Conservation (phyloP, 1,140 invertebrate species). For the Drosophila aff. region DNA sequence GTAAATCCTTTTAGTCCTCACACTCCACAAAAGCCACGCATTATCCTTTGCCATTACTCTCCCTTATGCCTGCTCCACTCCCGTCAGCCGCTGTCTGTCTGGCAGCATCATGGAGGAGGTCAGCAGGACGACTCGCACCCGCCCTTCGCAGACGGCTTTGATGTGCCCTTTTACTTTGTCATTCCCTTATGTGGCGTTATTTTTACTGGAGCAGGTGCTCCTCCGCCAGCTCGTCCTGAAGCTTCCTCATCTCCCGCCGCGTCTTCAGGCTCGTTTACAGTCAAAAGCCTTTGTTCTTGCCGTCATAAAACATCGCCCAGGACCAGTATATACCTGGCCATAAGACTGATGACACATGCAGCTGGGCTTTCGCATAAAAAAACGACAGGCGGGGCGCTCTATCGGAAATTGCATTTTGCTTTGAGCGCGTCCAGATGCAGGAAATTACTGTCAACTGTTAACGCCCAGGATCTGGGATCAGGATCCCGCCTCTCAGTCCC, state of each 20-base stretch:
- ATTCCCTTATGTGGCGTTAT: slow-evolving; percentile 34
- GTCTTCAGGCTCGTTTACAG: slow-evolving; percentile 29
- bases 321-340: slow-evolving; percentile 24
- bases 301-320: slow-evolving; percentile 57
- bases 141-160: slow-evolving; percentile 43
- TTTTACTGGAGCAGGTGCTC: slow-evolving; percentile 32
- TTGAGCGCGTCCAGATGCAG: slow-evolving; percentile 62
- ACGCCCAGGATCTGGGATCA: slow-evolving; percentile 25
- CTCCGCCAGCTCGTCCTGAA: slow-evolving; percentile 1
- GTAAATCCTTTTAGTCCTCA: slow-evolving; percentile 48
- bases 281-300: slow-evolving; percentile 43
- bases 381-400: slow-evolving; percentile 38
- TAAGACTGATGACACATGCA: slow-evolving; percentile 38
- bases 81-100: slow-evolving; percentile 9
- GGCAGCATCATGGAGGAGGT: slow-evolving; percentile 24
- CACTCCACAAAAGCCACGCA: slow-evolving; percentile 44
- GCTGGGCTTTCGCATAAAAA: slow-evolving; percentile 49
- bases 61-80: neutral
- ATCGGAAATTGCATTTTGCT: slow-evolving; percentile 78
- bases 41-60: slow-evolving; percentile 48
- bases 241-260: neutral
- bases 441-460: slow-evolving; percentile 72
- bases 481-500: slow-evolving; percentile 14
- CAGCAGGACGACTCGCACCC: slow-evolving; percentile 18
- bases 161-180: slow-evolving; percentile 58